Percentiles rank a stretch among this genome's conserved stretches.
phyloP scores from a whole-genome alignment of 2,113 vertebrate genomes.

The Ploceus nigricollis region DNA sequence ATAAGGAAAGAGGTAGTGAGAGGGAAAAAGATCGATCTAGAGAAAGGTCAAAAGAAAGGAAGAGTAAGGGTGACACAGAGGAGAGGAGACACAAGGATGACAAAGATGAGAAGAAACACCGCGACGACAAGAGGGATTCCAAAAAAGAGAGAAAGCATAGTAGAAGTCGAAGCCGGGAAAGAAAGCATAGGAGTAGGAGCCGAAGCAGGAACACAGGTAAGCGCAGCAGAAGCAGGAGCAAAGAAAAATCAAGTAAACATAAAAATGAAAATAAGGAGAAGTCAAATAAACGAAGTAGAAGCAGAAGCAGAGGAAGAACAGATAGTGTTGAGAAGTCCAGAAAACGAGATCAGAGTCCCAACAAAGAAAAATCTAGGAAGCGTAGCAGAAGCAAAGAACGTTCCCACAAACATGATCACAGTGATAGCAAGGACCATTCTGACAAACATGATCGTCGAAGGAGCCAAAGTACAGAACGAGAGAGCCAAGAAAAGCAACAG shows the following conservation, averaged over 20 bases:
- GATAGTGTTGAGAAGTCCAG: slow-evolving; percentile 81
- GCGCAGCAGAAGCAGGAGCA: slow-evolving; percentile 81
- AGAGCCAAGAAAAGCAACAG: slow-evolving; percentile 77
- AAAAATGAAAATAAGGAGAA: slow-evolving; percentile 82
- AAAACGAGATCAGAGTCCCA: slow-evolving; percentile 85
- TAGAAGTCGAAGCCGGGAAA: slow-evolving; percentile 82
- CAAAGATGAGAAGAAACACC: slow-evolving; percentile 79
- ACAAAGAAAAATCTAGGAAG: slow-evolving; percentile 82
- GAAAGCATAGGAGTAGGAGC: slow-evolving; percentile 77
- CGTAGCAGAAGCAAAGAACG: slow-evolving; percentile 84
- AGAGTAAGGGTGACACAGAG: slow-evolving; percentile 75
- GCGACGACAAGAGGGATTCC: slow-evolving; percentile 85
- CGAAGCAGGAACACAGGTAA: slow-evolving; percentile 78
- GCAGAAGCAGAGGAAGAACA: slow-evolving; percentile 78
- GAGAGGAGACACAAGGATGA: slow-evolving; percentile 81
- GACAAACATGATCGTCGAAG: slow-evolving; percentile 78
- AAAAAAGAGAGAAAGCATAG: slow-evolving; percentile 81
- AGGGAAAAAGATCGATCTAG: slow-evolving; percentile 82
- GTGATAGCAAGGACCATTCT: slow-evolving; percentile 81
- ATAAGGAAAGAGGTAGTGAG: slow-evolving; percentile 85
- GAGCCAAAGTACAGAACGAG: slow-evolving; percentile 84
- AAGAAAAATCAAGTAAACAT: slow-evolving; percentile 82
- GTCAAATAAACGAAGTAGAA: slow-evolving; percentile 75
- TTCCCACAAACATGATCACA: slow-evolving; percentile 80
- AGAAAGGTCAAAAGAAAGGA: slow-evolving; percentile 84